Base-by-base conservation (phyloP, 2,888 invertebrate genomes). In the Calameuta idolon region DNA sequence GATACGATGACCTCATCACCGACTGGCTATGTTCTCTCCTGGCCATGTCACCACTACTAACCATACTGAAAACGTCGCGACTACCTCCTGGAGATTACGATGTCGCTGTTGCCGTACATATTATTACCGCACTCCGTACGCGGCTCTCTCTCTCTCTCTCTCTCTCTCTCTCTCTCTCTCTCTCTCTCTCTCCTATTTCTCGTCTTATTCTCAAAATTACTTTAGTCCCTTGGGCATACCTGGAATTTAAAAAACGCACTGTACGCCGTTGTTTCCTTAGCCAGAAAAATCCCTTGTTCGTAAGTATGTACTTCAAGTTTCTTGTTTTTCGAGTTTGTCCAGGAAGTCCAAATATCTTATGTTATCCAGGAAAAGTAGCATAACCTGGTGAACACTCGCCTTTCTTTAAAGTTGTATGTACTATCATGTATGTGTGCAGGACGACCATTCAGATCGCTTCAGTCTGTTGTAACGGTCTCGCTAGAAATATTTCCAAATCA, bases 1-100 rank as follows among this genome's bases (percentile, higher is more conserved):
- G 83, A 89, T 86, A 83, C 89, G 90, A 90, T 90, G 90, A 90
- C 89, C 90, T 90, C 90, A 90, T 90, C 90, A 87, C 89, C 84
- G 82, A 82, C 87, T 84, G 82, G 84, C 86, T 87, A 83, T 87
- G 84, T 86, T 87, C 88, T 88, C 81, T 78, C 87, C 85, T 86
- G 88, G 84, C 83, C 83, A 80, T 87, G 86, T 86, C 87, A 82
- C 85, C 82, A 78, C 80, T 90, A 90, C 89, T 89, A 89, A 82
- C 89, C 89, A 81, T 87, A 82, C 88, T 86, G 82, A 89, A 90
- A 90, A 90, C 89, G 88, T 90, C 76, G 81, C 69, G 71, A 76
- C 69, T 69, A 33, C 69, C 30, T 69, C 69, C 69, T 69, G 69
- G 69, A 69, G 69, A 69, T 69, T 69, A 33, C 69, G 33, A 69